Conservation (phyloP, 2,797 vertebrate genomes). For the Psittacula echo region DNA sequence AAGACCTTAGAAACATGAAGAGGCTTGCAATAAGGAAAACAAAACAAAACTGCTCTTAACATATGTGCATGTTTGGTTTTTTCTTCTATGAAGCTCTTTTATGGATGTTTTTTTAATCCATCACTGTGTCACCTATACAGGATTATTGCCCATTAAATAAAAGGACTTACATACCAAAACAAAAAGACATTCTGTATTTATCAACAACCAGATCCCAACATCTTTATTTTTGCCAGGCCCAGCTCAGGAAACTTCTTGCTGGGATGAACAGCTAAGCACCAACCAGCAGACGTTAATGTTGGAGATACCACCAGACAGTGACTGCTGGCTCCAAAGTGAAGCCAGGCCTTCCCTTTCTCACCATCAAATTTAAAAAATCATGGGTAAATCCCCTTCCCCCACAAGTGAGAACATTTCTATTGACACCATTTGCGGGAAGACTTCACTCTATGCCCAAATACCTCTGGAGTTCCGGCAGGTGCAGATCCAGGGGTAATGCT, state of each 20-base stretch:
- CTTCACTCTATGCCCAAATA: background rate
- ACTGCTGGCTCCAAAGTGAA: background rate
- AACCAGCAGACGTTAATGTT: background rate
- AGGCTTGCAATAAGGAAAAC: background rate
- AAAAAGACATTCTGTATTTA: background rate
- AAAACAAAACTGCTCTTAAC: background rate
- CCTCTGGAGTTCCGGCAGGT: background rate
- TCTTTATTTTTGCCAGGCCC: background rate
- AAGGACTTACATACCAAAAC: background rate
- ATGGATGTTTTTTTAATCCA: accelerated
- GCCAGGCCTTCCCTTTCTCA: background rate
- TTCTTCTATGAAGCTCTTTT: background rate
- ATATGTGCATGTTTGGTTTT: background rate
- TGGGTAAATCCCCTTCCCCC: background rate
- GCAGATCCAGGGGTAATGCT: background rate
- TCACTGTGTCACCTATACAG: background rate
- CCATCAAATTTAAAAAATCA: background rate
- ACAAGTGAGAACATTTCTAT: background rate
- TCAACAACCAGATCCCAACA: background rate
- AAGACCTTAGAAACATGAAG: background rate
- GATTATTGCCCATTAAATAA: background rate
- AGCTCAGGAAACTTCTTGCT: background rate
- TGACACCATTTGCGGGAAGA: background rate
- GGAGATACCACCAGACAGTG: background rate
- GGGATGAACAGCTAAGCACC: background rate